Conservation (phyloP, 1,140 invertebrate genomes). For the Meloidogyne hapla region DNA sequence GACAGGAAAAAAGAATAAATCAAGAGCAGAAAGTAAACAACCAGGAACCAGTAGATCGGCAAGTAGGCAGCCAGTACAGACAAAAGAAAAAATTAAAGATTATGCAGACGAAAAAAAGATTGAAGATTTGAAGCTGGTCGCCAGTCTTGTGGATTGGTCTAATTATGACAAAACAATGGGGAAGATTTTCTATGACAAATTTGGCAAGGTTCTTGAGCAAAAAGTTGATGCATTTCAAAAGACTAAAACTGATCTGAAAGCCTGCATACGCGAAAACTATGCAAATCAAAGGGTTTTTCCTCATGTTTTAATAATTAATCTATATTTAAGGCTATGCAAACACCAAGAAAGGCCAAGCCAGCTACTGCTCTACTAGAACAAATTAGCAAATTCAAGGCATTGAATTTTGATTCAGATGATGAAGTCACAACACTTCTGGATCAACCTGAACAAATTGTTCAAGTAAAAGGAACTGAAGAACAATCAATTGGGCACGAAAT, state of each 20-base stretch:
- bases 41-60: too few relatives aligned
- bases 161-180: background rate
- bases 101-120: background rate
- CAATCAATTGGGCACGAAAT: too few relatives aligned
- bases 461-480: background rate
- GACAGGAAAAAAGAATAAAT: too few relatives aligned
- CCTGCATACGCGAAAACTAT: background rate
- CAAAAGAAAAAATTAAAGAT: too few relatives aligned
- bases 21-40: too few relatives aligned
- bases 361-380: slow-evolving; percentile 10
- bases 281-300: background rate
- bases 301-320: background rate
- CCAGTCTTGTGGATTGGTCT: background rate
- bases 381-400: slow-evolving; percentile 8
- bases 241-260: background rate
- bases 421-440: background rate
- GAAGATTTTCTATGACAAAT: slow-evolving; percentile 8
- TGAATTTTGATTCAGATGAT: slow-evolving; percentile 3
- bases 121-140: background rate
- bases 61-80: too few relatives aligned
- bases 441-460: background rate
- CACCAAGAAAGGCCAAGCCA: background rate
- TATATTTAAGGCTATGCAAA: background rate
- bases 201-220: slow-evolving; percentile 14
- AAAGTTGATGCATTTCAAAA: slow-evolving; percentile 3